These are phyloP conservation scores for Apaloderma vittatum DNA, from an alignment of 2,113 vertebrate genomes.

Conservation along the genomic window DNA sequence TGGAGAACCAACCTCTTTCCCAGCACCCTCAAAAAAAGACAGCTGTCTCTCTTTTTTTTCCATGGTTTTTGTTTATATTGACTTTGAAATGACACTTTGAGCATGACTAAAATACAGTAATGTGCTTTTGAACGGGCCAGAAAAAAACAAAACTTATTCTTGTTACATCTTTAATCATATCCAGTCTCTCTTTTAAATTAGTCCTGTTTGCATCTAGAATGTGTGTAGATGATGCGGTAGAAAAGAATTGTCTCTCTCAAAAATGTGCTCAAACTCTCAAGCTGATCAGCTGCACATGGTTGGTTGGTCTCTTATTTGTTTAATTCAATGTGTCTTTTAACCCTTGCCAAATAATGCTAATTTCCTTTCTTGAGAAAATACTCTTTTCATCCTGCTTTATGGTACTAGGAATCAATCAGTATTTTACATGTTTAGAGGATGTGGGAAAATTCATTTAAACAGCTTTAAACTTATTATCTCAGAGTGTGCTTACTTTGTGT, in stretches of 20 bases:
- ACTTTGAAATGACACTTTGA: conserved; percentile 2
- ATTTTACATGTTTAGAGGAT: conserved; percentile 38
- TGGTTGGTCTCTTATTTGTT: conserved; percentile 22
- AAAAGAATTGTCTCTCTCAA: conserved; percentile 13
- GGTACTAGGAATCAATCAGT: conserved; percentile 37
- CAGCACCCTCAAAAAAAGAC: no score
- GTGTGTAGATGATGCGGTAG: background rate
- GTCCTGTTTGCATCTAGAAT: background rate
- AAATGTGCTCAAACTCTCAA: conserved; percentile 20
- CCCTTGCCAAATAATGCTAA: background rate
- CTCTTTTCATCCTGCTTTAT: conserved; percentile 26
- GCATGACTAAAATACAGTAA: conserved; percentile 4
- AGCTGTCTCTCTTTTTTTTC: background rate
- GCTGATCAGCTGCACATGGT: conserved; percentile 1
- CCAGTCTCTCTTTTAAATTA: conserved; percentile 29
- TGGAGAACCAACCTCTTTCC: background rate
- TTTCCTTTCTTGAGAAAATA: conserved; percentile 34
- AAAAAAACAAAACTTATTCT: conserved; percentile 26
- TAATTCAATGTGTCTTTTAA: conserved; percentile 59
- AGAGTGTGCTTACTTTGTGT: conserved; percentile 36
- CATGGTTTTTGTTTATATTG: background rate
- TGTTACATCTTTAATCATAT: conserved; percentile 12
- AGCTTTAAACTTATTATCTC: conserved; percentile 45
- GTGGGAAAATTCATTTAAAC: conserved; percentile 40
- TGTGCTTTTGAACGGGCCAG: background rate